Evolutionary conservation across 2,113 vertebrate genomes (phyloP), one percentile per base, ranked within the genome.

Genomic region (Scytalopus superciliaris): DNA sequence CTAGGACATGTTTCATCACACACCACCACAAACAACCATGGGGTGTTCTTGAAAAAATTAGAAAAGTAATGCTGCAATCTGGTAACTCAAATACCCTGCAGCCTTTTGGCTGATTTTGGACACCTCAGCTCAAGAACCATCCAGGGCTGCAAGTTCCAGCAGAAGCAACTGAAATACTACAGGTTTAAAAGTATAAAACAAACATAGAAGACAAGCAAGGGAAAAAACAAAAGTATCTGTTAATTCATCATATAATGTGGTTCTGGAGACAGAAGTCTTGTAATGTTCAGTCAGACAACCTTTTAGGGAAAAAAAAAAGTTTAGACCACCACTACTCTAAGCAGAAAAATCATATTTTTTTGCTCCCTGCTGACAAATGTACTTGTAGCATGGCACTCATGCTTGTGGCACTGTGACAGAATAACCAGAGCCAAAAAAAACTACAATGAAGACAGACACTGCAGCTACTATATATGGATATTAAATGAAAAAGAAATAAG

Each of bases 121-220:
- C 27, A 57, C 2, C 2, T 3, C 13, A 88, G n/a, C n/a, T 89
- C 50, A 69, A 56, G 64, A 50, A 57, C 37, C 39, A 28, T 23
- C 56, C 19, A 49, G 19, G 19, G 40, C 1, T 0, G 0, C 22
- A 49, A 37, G 45, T 8, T 67, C 3, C 35, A 74, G 33, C 0
- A 3, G 83, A 30, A 81, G 6, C 19, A 82, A 39, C 3, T 57
- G 14, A 62, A 81, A 62, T 5, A 44, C 6, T 16, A 14, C 25
- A 62, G 3, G 7, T 39, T 42, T 49, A 44, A 64, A 92, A 72
- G 33, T 2, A 67, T 3, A 7, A 22, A 81, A 37, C 3, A 60
- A n/a, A 79, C 77, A 21, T 1, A 39, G 19, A 82, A 31, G 8
- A 24, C 8, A 12, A 1, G 2, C 1, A 4, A 75, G 11, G 1